Conservation (phyloP, 1,140 invertebrate genomes). For the Palaemon carinicauda region DNA sequence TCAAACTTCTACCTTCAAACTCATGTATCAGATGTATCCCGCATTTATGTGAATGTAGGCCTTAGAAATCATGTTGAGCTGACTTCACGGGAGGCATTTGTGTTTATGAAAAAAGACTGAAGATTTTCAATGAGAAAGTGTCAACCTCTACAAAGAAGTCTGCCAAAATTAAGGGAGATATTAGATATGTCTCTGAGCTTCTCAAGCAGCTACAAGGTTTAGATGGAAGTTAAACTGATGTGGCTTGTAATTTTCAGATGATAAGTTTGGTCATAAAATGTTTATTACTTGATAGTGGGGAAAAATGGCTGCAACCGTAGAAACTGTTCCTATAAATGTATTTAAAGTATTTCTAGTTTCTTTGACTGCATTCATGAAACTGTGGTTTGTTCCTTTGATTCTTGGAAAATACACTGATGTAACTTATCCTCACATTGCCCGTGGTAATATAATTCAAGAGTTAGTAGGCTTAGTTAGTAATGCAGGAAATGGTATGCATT, state of each 20-base stretch:
- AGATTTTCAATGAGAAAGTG: conserved; percentile 23
- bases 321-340: not conserved
- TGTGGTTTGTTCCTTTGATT: conserved; percentile 20
- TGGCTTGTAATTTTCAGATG: not conserved
- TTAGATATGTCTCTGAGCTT: conserved; percentile 33
- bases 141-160: conserved; percentile 32
- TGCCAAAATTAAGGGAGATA: conserved; percentile 38
- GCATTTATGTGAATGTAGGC: conserved; percentile 39
- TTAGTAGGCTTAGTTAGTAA: too few species aligned
- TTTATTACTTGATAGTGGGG: not conserved
- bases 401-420: conserved; percentile 4
- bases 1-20: conserved; percentile 48
- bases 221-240: not conserved
- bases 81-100: conserved; percentile 18
- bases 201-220: conserved; percentile 20
- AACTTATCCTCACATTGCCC: too few species aligned
- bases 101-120: conserved; percentile 41
- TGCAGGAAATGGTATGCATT: not conserved
- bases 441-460: too few species aligned
- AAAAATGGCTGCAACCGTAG: not conserved
- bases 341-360: conserved; percentile 11
- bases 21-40: conserved; percentile 36
- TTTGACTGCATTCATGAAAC: not conserved
- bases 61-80: conserved; percentile 30
- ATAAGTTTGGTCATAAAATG: not conserved